Percentiles rank a stretch among this genome's conserved stretches.
These are phyloP conservation scores for Poecile montanus DNA, from an alignment of 2,797 vertebrate species.

Conservation along the genomic window DNA sequence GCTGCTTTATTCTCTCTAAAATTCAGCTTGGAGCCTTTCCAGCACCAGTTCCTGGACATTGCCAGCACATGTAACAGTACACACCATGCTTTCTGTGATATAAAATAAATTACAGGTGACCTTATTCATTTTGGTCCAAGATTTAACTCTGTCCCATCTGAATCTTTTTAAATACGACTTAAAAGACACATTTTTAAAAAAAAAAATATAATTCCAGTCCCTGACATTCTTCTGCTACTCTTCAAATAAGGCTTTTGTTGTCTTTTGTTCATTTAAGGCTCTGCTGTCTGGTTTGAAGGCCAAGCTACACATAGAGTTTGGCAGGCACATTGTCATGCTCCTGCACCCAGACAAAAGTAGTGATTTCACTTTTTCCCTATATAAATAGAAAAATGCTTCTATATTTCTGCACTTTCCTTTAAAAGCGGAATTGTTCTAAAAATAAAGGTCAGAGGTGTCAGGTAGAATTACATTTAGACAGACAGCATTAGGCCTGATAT, in stretches of 20 bases:
- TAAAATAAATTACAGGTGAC: background rate
- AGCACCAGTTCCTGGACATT: background rate
- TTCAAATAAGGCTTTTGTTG: conserved; percentile 21
- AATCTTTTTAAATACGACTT: background rate
- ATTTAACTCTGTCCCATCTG: background rate
- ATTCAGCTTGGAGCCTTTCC: background rate
- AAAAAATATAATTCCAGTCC: background rate
- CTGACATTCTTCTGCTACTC: background rate
- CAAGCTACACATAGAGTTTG: background rate
- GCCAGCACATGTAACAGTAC: background rate
- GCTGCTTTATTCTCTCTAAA: background rate
- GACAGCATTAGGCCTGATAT: background rate
- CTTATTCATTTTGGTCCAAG: background rate
- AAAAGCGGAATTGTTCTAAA: background rate
- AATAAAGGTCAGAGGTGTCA: conserved; percentile 35
- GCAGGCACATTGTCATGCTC: background rate
- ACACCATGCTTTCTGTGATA: rapidly evolving
- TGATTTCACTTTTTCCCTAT: background rate
- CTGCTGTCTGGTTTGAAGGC: conserved; percentile 7
- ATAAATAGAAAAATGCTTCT: background rate
- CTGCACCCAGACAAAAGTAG: background rate
- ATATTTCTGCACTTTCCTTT: background rate
- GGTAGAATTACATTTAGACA: conserved; percentile 20
- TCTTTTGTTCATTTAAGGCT: conserved; percentile 22
- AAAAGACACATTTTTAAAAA: background rate